Percentiles rank a stretch among this genome's conserved stretches.
Conservation (phyloP, 2,797 vertebrate species). For the Crocodylus rhombifer region DNA sequence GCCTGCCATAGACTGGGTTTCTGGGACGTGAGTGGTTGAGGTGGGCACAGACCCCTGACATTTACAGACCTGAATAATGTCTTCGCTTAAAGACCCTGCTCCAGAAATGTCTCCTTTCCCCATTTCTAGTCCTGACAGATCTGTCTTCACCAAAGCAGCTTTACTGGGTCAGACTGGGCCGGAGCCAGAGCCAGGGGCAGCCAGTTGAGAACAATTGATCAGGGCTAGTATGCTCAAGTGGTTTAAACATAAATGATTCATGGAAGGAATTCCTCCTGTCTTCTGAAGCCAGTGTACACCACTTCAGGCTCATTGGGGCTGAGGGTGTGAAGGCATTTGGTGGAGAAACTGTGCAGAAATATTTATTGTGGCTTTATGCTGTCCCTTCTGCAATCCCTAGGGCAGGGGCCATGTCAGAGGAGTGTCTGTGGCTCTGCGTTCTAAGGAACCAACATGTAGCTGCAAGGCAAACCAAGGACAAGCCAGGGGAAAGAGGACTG, state of each 20-base stretch:
- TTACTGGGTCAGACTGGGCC: conserved; percentile 5
- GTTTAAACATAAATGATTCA: neutral
- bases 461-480: neutral
- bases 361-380: neutral
- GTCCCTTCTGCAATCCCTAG: neutral
- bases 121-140: conserved; percentile 24
- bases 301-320: neutral
- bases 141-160: conserved; percentile 26
- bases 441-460: neutral
- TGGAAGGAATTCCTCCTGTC: neutral
- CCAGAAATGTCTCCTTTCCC: neutral
- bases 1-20: no score
- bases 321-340: accelerated
- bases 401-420: neutral
- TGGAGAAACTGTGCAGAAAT: neutral
- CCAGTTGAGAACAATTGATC: conserved; percentile 24
- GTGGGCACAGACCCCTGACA: neutral
- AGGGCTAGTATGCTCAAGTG: neutral
- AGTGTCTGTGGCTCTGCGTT: neutral
- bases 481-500: neutral
- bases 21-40: neutral
- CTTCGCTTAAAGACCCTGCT: neutral
- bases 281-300: conserved; percentile 1
- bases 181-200: conserved; percentile 32
- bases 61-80: neutral